These are phyloP conservation scores for Empidonax traillii DNA, from an alignment of 2,113 vertebrate genomes.

Conservation along the genomic window DNA sequence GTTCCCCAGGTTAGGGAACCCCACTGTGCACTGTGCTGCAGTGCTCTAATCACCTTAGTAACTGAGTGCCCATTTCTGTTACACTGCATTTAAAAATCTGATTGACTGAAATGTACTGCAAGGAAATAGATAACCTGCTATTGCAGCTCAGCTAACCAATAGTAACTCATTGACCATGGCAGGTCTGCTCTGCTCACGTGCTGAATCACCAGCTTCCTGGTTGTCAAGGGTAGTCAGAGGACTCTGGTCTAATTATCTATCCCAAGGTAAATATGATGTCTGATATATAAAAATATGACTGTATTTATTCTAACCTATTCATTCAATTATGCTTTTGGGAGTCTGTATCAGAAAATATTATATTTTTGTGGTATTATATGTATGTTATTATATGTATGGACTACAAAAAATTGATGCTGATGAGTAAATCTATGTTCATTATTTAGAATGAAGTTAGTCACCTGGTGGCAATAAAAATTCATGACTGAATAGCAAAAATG, in stretches of 20 bases:
- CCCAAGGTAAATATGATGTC: neutral
- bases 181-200: neutral
- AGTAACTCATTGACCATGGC: neutral
- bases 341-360: neutral
- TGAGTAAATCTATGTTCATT: neutral
- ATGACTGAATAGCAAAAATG: neutral
- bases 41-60: neutral
- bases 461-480: neutral
- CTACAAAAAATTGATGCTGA: neutral
- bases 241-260: neutral
- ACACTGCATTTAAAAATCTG: neutral
- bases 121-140: neutral
- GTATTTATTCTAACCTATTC: neutral
- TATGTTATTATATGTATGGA: rapidly evolving
- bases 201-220: neutral
- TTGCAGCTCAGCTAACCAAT: neutral
- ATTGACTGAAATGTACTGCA: neutral
- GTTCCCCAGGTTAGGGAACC: neutral
- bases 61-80: neutral
- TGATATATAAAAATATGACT: neutral
- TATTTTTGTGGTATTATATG: too few species aligned
- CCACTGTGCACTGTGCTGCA: neutral
- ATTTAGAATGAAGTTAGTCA: neutral
- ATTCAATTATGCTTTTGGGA: neutral
- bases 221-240: neutral